A percentile compares a stretch with the other conserved stretches of the same genome.
Conservation (phyloP, 2,797 vertebrate species). For the Pteropus rufus region DNA sequence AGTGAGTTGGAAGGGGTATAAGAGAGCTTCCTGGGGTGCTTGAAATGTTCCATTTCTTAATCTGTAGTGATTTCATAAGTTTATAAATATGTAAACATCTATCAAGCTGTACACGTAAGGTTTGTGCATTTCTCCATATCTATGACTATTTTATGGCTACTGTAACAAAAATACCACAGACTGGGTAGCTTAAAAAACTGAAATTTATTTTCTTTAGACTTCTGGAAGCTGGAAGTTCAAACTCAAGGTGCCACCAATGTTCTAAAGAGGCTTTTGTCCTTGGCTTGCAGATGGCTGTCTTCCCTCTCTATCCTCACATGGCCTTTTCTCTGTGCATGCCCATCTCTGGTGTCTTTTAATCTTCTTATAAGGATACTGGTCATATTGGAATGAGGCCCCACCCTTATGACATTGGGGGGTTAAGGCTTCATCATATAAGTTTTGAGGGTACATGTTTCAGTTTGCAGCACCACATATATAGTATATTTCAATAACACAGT, state of each 20-base stretch:
- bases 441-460: neutral
- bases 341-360: neutral
- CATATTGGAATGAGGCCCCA: neutral
- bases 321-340: neutral
- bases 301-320: neutral
- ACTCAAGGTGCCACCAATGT: neutral
- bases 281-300: neutral
- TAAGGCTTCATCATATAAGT: neutral
- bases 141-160: neutral
- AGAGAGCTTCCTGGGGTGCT: neutral
- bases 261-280: neutral
- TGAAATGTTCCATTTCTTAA: neutral
- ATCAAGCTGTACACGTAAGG: neutral
- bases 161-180: neutral
- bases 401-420: neutral
- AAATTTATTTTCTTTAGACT: neutral
- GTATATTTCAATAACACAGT: neutral
- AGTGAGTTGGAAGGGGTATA: neutral
- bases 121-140: neutral
- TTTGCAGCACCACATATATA: neutral
- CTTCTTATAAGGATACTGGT: neutral
- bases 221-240: neutral
- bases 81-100: neutral
- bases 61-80: neutral
- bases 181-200: neutral